Conservation (phyloP, 2,113 vertebrate genomes). For the Oryctolagus cuniculus region DNA sequence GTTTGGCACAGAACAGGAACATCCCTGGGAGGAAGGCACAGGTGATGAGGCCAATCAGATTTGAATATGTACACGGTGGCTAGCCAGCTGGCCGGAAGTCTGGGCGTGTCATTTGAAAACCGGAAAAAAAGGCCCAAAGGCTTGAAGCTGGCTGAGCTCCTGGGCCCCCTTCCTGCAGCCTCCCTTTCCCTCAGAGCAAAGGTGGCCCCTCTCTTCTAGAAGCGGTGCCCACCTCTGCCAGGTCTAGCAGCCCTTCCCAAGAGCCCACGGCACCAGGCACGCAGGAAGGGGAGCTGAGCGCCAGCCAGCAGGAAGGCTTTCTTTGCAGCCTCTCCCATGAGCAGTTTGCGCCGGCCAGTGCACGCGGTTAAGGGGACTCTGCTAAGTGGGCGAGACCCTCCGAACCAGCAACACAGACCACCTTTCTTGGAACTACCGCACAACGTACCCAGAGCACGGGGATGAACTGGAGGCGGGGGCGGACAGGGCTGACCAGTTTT, state of each 20-base stretch:
- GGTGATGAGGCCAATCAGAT: not conserved
- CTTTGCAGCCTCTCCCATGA: not conserved
- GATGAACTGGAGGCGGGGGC: not conserved
- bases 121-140: not conserved
- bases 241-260: not conserved
- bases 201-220: not conserved
- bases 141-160: not conserved
- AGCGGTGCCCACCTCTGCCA: not conserved
- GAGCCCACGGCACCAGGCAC: not conserved
- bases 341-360: not conserved
- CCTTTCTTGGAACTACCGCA: not conserved
- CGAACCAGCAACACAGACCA: not conserved
- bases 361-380: not conserved
- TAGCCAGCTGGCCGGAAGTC: not conserved
- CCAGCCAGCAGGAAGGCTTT: not conserved
- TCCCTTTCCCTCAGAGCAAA: not conserved
- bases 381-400: not conserved
- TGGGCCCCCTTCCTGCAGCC: not conserved
- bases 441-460: not conserved
- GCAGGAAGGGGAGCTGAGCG: not conserved
- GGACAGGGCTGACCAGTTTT: not conserved
- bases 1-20: not conserved
- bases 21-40: not conserved
- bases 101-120: conserved; percentile 15
- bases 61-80: not conserved